Percentiles rank a stretch among this genome's conserved stretches.
Conservation (phyloP, 2,113 vertebrate genomes). For the Tragulus kanchil region DNA sequence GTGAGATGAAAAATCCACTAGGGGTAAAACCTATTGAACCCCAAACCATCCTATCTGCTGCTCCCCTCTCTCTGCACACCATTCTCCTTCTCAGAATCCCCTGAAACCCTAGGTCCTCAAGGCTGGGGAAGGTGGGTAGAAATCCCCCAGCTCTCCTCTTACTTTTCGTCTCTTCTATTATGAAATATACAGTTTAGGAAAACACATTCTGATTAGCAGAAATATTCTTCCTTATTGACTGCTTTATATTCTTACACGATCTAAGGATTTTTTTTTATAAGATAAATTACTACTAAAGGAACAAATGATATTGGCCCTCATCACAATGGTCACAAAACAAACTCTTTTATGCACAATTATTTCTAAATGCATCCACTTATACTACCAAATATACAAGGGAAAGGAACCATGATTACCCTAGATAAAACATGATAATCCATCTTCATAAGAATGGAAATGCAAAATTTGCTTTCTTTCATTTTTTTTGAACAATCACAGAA, state of each 20-base stretch:
- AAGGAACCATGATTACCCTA: background rate
- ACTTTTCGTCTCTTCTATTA: background rate
- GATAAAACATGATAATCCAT: background rate
- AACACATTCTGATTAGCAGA: background rate
- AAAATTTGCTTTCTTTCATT: background rate
- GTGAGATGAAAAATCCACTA: background rate
- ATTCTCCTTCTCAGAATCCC: background rate
- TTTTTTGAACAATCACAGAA: background rate
- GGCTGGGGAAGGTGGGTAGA: accelerated
- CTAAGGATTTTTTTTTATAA: background rate
- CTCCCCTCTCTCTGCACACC: accelerated
- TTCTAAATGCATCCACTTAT: background rate
- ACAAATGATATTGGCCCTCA: background rate
- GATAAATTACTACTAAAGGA: background rate
- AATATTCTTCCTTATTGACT: background rate
- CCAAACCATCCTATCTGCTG: background rate
- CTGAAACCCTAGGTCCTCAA: background rate
- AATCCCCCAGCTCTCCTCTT: background rate
- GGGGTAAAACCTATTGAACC: background rate
- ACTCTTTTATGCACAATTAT: background rate
- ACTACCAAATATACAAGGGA: background rate
- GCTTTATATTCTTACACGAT: background rate
- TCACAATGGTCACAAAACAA: background rate
- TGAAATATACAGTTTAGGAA: background rate
- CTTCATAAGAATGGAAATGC: background rate